These are phyloP conservation scores for Quadroppia sp. DNA, from an alignment of 2,888 invertebrate genomes.

Conservation along the genomic window DNA sequence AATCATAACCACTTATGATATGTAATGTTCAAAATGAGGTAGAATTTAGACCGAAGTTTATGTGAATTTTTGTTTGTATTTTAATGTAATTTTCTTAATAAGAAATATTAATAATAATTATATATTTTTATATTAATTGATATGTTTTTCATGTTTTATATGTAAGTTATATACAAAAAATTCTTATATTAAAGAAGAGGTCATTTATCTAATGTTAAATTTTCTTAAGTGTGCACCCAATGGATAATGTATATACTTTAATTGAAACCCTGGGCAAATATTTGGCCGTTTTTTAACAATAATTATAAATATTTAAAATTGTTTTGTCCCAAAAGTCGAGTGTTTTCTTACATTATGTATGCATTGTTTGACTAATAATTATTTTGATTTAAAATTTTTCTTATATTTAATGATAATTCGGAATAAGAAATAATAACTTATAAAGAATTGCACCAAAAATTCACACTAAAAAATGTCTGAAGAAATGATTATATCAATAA, in stretches of 20 bases:
- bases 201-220: no score
- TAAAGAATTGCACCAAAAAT: constrained; percentile 18
- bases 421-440: neutral
- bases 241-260: no score
- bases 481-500: neutral
- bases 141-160: neutral
- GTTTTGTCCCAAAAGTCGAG: no score
- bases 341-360: no score
- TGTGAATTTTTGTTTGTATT: neutral
- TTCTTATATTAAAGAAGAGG: no score
- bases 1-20: neutral
- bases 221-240: no score
- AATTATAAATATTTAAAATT: no score
- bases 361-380: no score
- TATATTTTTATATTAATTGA: neutral
- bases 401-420: neutral
- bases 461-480: neutral
- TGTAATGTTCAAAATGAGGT: constrained; percentile 2
- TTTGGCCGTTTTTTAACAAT: no score
- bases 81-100: neutral
- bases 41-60: neutral
- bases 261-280: no score
- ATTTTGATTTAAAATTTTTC: no score
- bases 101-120: neutral
- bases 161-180: no score